Evolutionary conservation across 64 coral and sea anemone species (phyloP).

Genomic region (Stichodactyla mertensii): DNA sequence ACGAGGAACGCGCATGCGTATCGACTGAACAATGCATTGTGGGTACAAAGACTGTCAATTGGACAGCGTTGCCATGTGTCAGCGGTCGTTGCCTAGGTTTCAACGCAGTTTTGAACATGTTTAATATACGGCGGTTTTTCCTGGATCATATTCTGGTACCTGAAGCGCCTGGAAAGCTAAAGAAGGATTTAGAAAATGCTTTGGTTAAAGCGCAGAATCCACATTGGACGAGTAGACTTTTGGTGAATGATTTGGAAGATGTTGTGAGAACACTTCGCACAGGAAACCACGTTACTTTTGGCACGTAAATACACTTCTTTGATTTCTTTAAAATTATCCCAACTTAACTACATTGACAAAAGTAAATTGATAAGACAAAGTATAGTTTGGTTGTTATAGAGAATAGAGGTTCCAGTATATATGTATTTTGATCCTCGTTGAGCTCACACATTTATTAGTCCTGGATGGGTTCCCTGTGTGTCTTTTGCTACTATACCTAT

Average conservation of each 20-base stretch:
- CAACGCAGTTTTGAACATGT: conserved; percentile 51
- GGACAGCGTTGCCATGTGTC: conserved; percentile 52
- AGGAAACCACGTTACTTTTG: conserved; percentile 51
- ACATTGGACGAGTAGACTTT: conserved; percentile 5
- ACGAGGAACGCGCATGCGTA: conserved; percentile 60
- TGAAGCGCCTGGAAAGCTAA: conserved; percentile 49
- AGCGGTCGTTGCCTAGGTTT: conserved; percentile 38
- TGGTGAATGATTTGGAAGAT: conserved; percentile 45
- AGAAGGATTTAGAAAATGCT: conserved; percentile 26
- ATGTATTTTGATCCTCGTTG: too few relatives aligned
- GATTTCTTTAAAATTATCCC: too few relatives aligned
- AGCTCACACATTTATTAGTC: too few relatives aligned
- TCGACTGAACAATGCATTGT: conserved; percentile 60
- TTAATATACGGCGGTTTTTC: conserved; percentile 51
- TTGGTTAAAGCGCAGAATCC: conserved; percentile 25
- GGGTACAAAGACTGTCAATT: conserved; percentile 30
- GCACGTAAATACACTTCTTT: background rate
- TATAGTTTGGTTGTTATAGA: too few relatives aligned
- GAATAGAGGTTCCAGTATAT: too few relatives aligned
- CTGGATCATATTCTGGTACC: conserved; percentile 71
- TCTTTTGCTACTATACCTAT: background rate
- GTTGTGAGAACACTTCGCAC: conserved; percentile 24
- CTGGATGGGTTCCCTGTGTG: too few relatives aligned
- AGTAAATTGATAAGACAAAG: too few relatives aligned
- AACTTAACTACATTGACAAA: too few relatives aligned